Percentiles rank a stretch among this genome's conserved stretches.
These are phyloP conservation scores for Mechanitis mazaeus DNA, from an alignment of 2,888 invertebrate species.

Conservation along the genomic window DNA sequence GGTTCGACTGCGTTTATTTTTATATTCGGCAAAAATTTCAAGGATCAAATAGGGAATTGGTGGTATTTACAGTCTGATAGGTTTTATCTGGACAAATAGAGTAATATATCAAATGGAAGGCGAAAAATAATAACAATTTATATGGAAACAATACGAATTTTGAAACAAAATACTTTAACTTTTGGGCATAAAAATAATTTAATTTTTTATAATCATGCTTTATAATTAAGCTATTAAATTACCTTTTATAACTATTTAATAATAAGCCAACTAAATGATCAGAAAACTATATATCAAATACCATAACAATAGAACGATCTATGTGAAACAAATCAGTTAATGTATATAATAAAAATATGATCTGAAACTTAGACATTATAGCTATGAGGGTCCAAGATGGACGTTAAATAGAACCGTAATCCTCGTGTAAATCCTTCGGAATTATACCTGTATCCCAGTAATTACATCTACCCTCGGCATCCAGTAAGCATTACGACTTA, in stretches of 20 bases:
- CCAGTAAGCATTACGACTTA: conserved; percentile 59
- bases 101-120: conserved; percentile 23
- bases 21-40: conserved; percentile 61
- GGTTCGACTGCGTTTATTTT: conserved; percentile 58
- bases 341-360: not conserved
- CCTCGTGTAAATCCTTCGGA: conserved; percentile 25
- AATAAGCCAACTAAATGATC: too few species aligned
- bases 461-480: conserved; percentile 40
- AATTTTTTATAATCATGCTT: too few species aligned
- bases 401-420: conserved; percentile 29
- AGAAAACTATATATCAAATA: too few species aligned
- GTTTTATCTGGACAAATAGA: conserved; percentile 47
- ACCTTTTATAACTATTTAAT: too few species aligned
- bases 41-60: conserved; percentile 66
- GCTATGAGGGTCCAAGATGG: conserved; percentile 23
- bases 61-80: conserved; percentile 51
- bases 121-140: not conserved
- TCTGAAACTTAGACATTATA: conserved; percentile 6
- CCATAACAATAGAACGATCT: too few species aligned
- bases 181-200: too few species aligned
- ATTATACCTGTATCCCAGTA: conserved; percentile 28
- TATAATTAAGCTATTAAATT: too few species aligned
- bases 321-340: too few species aligned
- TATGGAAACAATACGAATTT: not conserved
- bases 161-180: too few species aligned